Conservation (phyloP, 2,888 invertebrate genomes). For the Sphaerophoria rueppellii region DNA sequence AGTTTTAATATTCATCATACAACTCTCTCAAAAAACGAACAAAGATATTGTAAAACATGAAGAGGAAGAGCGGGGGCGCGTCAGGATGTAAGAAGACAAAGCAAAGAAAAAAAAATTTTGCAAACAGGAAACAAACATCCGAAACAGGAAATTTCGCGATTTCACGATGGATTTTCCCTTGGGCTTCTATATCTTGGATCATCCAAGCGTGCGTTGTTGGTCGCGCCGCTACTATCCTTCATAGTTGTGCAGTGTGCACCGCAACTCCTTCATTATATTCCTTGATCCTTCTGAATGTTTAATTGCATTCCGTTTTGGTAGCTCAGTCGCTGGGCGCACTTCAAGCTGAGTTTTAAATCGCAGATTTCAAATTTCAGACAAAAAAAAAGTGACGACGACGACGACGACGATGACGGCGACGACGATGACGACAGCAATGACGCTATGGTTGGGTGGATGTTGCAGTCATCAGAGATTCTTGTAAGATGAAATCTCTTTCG, state of each 20-base stretch:
- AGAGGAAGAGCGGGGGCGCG: not conserved
- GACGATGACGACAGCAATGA: not conserved
- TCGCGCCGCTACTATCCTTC: not conserved
- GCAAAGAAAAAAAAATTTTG: not conserved
- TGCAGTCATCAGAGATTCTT: conserved; percentile 33
- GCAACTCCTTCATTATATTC: conserved; percentile 29
- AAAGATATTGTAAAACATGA: not conserved
- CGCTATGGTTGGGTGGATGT: not conserved
- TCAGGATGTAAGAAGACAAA: conserved; percentile 15
- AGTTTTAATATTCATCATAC: conserved; percentile 69
- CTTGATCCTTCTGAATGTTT: conserved; percentile 63
- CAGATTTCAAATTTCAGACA: conserved; percentile 3
- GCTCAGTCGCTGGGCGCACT: not conserved
- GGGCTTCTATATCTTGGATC: conserved; percentile 30
- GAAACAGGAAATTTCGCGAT: conserved; percentile 66
- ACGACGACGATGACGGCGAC: too few relatives aligned
- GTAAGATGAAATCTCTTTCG: conserved; percentile 61
- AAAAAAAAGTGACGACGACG: conserved; percentile 18
- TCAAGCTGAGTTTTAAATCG: not conserved
- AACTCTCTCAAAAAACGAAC: conserved; percentile 11
- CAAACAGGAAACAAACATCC: conserved; percentile 60
- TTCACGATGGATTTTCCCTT: conserved; percentile 60
- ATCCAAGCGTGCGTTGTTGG: not conserved
- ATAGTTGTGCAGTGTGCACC: not conserved
- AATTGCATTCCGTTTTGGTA: conserved; percentile 55